These are phyloP conservation scores for Cistogaster globosa DNA, from an alignment of 2,888 invertebrate species.

Conservation along the genomic window DNA sequence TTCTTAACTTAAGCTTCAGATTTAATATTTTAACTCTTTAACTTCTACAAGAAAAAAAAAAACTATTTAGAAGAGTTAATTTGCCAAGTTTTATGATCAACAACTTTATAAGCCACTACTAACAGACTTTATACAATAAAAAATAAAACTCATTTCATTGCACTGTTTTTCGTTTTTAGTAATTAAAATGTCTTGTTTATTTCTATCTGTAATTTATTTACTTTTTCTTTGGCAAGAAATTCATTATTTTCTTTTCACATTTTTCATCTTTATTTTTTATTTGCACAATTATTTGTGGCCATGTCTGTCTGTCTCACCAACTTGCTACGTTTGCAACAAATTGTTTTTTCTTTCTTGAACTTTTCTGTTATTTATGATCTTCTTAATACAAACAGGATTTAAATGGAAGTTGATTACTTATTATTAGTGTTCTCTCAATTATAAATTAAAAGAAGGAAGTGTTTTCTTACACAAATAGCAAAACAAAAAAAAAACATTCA, in stretches of 20 bases:
- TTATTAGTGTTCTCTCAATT: slow-evolving; percentile 37
- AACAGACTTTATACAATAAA: background rate
- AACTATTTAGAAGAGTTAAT: too few species aligned
- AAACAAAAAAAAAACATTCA: slow-evolving; percentile 1
- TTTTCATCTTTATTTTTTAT: slow-evolving; percentile 14
- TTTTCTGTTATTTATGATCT: slow-evolving; percentile 67
- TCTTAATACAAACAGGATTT: slow-evolving; percentile 54
- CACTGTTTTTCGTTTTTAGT: slow-evolving; percentile 12
- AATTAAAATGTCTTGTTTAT: slow-evolving; percentile 63
- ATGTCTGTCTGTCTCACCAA: slow-evolving; percentile 43
- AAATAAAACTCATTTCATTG: background rate
- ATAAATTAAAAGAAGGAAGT: slow-evolving; percentile 9
- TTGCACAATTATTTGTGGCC: slow-evolving; percentile 53
- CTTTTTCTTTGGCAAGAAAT: slow-evolving; percentile 29
- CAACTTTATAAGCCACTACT: background rate
- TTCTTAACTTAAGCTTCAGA: too few species aligned
- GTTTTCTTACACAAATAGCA: background rate
- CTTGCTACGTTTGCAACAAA: slow-evolving; percentile 29
- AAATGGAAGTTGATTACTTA: slow-evolving; percentile 61
- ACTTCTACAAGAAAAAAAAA: too few species aligned
- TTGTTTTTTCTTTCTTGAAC: slow-evolving; percentile 3
- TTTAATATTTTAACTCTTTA: too few species aligned
- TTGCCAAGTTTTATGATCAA: background rate
- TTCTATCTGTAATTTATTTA: slow-evolving; percentile 54
- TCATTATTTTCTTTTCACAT: slow-evolving; percentile 35